A percentile compares a stretch with the other conserved stretches of the same genome.
Conservation (phyloP, 2,797 vertebrate genomes). For the Chelon auratus region DNA sequence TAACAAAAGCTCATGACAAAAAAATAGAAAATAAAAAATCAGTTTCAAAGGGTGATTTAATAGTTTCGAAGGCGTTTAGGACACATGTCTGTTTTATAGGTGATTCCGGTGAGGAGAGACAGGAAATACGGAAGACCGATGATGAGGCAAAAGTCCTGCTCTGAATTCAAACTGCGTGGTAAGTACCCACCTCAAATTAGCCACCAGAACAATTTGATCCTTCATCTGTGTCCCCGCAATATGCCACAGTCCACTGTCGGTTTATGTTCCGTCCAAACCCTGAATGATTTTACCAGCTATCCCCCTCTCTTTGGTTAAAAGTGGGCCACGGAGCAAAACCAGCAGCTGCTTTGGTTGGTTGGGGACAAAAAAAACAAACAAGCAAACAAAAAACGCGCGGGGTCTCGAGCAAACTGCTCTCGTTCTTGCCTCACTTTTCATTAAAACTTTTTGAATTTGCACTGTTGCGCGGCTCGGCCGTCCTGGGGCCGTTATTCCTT, state of each 20-base stretch:
- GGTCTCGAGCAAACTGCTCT: constrained; percentile 37
- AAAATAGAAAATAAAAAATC: background rate
- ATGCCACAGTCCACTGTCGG: constrained; percentile 17
- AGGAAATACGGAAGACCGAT: constrained; percentile 38
- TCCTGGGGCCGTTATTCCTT: constrained; percentile 35
- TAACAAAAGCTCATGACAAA: constrained; percentile 9
- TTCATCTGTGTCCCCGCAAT: constrained; percentile 28
- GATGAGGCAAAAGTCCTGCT: constrained; percentile 39
- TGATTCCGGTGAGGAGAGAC: constrained; percentile 26
- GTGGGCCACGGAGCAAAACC: constrained; percentile 43
- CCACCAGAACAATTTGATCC: constrained; percentile 28
- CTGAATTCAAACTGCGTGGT: constrained; percentile 33
- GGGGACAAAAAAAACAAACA: background rate
- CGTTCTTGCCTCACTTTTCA: constrained; percentile 68
- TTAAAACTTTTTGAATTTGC: constrained; percentile 69
- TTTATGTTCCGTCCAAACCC: constrained; percentile 31
- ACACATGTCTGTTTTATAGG: constrained; percentile 27
- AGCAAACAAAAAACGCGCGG: constrained; percentile 11
- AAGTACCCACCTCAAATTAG: constrained; percentile 36
- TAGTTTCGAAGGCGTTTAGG: constrained; percentile 35
- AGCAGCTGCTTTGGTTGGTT: constrained; percentile 24
- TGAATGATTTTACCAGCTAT: constrained; percentile 36
- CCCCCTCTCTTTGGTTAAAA: constrained; percentile 34
- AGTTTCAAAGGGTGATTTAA: constrained; percentile 3
- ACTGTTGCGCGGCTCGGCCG: constrained; percentile 49